phyloP scores from a whole-genome alignment of 2,113 vertebrate genomes.

The Prinia subflava region DNA sequence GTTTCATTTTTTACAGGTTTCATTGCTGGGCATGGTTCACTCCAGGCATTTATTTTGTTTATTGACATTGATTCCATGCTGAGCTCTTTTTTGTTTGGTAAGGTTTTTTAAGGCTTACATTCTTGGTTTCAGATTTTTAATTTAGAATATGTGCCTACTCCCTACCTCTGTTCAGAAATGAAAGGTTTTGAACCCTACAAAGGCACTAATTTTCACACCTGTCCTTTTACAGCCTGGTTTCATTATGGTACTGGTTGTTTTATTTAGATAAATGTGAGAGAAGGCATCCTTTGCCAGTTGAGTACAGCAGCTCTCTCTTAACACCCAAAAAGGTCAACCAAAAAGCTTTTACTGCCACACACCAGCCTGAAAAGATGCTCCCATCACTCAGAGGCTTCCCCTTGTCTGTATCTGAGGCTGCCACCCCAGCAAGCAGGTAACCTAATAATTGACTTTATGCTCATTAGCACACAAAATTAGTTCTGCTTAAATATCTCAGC shows the following conservation, averaged over 20 bases:
- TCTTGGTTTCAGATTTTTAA: neutral
- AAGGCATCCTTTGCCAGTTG: neutral
- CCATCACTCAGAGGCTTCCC: neutral
- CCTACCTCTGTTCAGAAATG: neutral
- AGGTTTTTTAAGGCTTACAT: neutral
- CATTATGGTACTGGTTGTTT: neutral
- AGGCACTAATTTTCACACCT: neutral
- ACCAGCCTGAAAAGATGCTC: neutral
- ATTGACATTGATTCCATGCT: neutral
- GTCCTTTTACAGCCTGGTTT: neutral
- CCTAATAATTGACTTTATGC: neutral
- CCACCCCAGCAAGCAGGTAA: neutral
- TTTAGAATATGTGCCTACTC: neutral
- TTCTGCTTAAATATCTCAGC: neutral
- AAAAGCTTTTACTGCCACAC: neutral
- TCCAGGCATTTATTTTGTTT: neutral
- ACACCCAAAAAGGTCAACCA: neutral
- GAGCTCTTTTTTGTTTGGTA: neutral
- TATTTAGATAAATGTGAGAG: neutral
- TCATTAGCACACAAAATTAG: neutral
- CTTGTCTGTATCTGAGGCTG: neutral
- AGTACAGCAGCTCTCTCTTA: neutral
- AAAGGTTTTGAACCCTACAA: neutral
- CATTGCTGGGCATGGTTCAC: fast-evolving
- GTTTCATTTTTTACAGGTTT: neutral